Base-by-base conservation (phyloP, 2,888 invertebrate species). In the Morpho deidamia region DNA sequence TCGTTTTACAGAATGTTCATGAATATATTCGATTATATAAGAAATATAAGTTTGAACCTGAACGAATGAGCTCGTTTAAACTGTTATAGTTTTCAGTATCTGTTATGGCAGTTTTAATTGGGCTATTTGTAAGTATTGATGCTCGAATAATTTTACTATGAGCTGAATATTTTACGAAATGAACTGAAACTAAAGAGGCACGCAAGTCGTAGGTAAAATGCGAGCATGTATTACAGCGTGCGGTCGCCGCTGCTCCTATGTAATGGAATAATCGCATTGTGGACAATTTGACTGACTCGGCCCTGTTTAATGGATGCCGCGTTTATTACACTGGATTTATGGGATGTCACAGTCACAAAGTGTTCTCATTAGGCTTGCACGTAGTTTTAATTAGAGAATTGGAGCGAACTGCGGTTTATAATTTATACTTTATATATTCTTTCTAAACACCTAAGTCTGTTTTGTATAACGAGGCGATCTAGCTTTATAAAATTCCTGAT, bases 241-340 rank as follows among this genome's bases (percentile, higher is more conserved):
- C 67, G 70, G 65, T 55, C 49, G 51, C 45, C 69, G 63, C 74
- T 71, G 81, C 72, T 76, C 57, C 56, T 58, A 50, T 46, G 76
- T 81, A 84, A 84, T 81, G 78, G 77, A 83, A 83, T 86, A 85
- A 86, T 86, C 83, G 82, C 79, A 83, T 83, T 84, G 83, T 82
- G 83, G 78, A 78, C 81, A 76, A 82, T 84, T 84, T 82, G 80
- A 84, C 81, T 81, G 82, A 83, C 79, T 81, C 79, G 73, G 71
- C 70, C 76, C 74, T 83, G 81, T 85, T 83, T 82, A 83, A 82
- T 76, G 83, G 74, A 79, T 67, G 67, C 72, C 78, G 82, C 81
- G 78, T 83, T 86, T 85, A 85, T 86, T 85, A 84, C 74, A 71
- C 64, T 65, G 77, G 81, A 84, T 86, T 87, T 85, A 85, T 86